Evolutionary conservation across 2,113 vertebrate species (phyloP), one percentile per base, ranked within the genome.

Genomic region (Actenoides hombroni): DNA sequence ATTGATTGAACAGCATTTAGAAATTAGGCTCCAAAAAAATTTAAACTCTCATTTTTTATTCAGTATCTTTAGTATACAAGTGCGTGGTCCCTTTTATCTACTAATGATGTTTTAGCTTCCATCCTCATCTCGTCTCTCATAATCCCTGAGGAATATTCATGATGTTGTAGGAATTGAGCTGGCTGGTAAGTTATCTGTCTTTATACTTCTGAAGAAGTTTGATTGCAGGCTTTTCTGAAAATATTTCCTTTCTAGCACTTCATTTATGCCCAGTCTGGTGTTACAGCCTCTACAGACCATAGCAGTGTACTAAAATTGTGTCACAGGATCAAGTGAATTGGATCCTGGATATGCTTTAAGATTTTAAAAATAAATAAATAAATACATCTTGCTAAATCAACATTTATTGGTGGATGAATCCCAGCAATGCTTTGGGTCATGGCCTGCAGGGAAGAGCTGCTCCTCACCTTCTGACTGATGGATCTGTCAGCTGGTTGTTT

Each of bases 181-280:
- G 65, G 53, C 70, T 83, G 95, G 95, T 97, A 87, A 97, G 94
- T 97, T 74, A 54, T 65, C n/a, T 74, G 63, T 80, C 91, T 93
- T 92, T 94, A 20, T 85, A 40, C 56, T 11, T 79, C 37, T 53
- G 46, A 35, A 81, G 46, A 40, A 78, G 17, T 74, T 46, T 40
- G 42, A 46, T 51, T 68, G 31, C 25, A 74, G 46, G 10, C n/a
- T 78, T 74, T 93, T n/a, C 48, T 69, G 42, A 48, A 64, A 68
- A 11, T 29, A 13, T 28, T 69, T 57, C 13, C n/a, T 60, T 69
- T 39, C 71, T 49, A 23, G 40, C 37, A 24, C 44, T 78, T 77
- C 13, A 9, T 73, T 69, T 42, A 5, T 73, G 35, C 63, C 17
- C 29, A 13, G 13, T 25, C 56, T 82, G 42, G 1, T 46, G 11